phyloP scores from a whole-genome alignment of 2,888 invertebrate species.

The Stenotaenia linearis region DNA sequence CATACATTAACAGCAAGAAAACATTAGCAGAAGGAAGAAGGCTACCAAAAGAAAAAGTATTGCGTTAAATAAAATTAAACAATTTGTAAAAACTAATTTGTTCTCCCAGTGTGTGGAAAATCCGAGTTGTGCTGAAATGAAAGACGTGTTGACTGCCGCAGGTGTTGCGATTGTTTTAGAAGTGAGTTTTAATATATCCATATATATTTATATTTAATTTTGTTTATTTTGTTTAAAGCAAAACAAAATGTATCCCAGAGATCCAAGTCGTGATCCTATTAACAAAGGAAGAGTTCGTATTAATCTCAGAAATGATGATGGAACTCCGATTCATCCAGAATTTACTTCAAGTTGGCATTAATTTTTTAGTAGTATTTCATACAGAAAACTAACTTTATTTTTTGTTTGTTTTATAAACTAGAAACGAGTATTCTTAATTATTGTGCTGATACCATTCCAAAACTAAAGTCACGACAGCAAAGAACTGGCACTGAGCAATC shows the following conservation, averaged over 20 bases:
- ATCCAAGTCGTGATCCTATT: constrained; percentile 80
- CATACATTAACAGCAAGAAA: constrained; percentile 90
- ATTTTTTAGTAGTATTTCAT: background rate
- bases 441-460: constrained; percentile 79
- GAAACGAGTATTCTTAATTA: constrained; percentile 71
- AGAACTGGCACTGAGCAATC: constrained; percentile 45
- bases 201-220: constrained; percentile 29
- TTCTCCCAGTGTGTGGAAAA: constrained; percentile 73
- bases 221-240: constrained; percentile 32
- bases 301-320: constrained; percentile 86
- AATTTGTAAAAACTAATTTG: background rate
- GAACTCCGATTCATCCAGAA: constrained; percentile 62
- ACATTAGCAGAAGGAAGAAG: constrained; percentile 82
- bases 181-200: constrained; percentile 45
- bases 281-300: constrained; percentile 84
- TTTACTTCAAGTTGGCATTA: constrained; percentile 58
- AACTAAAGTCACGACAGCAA: constrained; percentile 72
- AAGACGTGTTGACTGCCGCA: constrained; percentile 78
- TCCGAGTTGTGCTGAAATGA: constrained; percentile 90
- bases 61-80: background rate
- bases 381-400: background rate
- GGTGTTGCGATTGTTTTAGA: constrained; percentile 83
- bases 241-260: constrained; percentile 84
- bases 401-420: constrained; percentile 41
- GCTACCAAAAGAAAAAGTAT: constrained; percentile 67